Evolutionary conservation across 1,140 invertebrate species (phyloP).

Genomic region (Diuraphis noxia): DNA sequence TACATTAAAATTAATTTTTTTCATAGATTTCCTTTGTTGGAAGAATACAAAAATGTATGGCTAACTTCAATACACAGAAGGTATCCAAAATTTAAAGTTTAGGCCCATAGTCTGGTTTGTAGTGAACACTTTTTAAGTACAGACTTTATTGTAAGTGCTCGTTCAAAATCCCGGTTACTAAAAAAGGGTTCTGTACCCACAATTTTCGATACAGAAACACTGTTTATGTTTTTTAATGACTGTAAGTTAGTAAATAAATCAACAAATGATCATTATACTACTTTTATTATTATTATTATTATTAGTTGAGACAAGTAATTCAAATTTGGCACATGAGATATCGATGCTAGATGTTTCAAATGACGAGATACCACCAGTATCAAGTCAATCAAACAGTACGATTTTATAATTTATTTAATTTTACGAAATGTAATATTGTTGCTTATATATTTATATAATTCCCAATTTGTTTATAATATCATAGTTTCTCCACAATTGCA

Average conservation of each 20-base stretch:
- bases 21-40: background rate
- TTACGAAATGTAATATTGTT: background rate
- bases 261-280: background rate
- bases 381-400: background rate
- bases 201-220: background rate
- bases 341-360: background rate
- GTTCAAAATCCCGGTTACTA: background rate
- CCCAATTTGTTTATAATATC: too few relatives aligned
- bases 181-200: background rate
- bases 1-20: background rate
- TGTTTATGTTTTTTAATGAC: conserved; percentile 5
- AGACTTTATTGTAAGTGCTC: background rate
- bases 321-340: background rate
- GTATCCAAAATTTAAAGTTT: background rate
- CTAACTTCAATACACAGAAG: background rate
- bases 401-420: background rate
- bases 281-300: background rate
- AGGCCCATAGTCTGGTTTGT: background rate
- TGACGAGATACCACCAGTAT: background rate
- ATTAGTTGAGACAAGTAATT: background rate
- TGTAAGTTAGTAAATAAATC: background rate
- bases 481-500: too few relatives aligned
- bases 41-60: background rate
- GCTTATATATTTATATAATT: background rate
- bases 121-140: background rate